These are phyloP conservation scores for Autographa gamma DNA, from an alignment of 2,888 invertebrate genomes.

Conservation along the genomic window DNA sequence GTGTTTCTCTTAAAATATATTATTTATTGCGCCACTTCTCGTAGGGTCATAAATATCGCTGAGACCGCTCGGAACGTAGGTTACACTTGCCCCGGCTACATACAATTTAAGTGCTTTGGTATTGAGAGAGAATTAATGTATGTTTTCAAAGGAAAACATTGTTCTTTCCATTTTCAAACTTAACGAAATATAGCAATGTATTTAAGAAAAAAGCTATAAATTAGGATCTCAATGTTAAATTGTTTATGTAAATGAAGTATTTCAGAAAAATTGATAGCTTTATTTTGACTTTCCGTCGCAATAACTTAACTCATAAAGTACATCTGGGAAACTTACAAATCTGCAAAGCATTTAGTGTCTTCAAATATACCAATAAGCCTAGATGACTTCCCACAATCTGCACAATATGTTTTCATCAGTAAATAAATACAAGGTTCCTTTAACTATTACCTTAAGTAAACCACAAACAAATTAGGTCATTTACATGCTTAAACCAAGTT, in stretches of 20 bases:
- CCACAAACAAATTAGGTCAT: neutral
- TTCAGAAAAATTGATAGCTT: too few relatives aligned
- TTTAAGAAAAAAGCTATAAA: neutral
- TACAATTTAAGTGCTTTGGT: slow-evolving; percentile 57
- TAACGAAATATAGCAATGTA: neutral
- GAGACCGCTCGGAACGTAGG: slow-evolving; percentile 49
- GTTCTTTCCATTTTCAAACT: slow-evolving; percentile 28
- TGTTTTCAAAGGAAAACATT: slow-evolving; percentile 39
- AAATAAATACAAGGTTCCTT: neutral
- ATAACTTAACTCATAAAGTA: too few relatives aligned
- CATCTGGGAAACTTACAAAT: too few relatives aligned
- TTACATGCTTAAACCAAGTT: neutral
- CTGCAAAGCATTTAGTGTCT: too few relatives aligned
- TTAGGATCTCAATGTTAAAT: too few relatives aligned
- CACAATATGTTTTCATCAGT: too few relatives aligned
- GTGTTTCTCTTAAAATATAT: slow-evolving; percentile 48
- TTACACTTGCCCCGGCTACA: slow-evolving; percentile 51
- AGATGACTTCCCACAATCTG: too few relatives aligned
- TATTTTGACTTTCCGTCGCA: too few relatives aligned
- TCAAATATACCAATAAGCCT: too few relatives aligned
- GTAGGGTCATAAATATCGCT: slow-evolving; percentile 56
- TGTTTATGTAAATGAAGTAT: too few relatives aligned
- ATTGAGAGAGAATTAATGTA: slow-evolving; percentile 54
- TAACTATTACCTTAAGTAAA: neutral
- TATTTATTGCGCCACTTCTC: slow-evolving; percentile 55